A percentile compares a stretch with the other conserved stretches of the same genome.
Conservation (phyloP, 2,797 vertebrate species). For the Heliangelus exortis region DNA sequence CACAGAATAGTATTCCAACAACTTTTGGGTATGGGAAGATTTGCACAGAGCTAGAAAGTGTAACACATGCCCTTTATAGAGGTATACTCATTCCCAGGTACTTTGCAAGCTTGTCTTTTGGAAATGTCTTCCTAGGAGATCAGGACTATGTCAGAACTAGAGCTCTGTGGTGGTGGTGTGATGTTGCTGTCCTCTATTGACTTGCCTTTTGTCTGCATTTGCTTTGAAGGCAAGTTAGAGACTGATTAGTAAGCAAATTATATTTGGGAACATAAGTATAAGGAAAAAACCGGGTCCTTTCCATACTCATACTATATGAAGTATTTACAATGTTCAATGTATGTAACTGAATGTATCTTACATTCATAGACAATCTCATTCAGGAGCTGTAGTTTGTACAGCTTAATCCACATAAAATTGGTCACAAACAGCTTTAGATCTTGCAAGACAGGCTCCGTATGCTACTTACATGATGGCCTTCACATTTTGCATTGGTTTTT, state of each 20-base stretch:
- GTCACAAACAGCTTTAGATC: neutral
- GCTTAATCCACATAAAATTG: neutral
- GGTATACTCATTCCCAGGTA: fast-evolving
- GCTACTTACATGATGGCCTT: neutral
- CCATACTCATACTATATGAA: neutral
- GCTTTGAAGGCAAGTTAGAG: neutral
- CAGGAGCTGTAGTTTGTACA: neutral
- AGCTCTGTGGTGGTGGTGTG: neutral
- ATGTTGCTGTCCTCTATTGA: neutral
- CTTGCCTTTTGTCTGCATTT: neutral
- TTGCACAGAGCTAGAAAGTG: neutral
- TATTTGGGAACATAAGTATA: neutral
- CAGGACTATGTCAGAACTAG: neutral
- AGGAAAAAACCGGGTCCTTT: neutral
- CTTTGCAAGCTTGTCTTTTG: neutral
- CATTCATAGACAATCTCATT: neutral
- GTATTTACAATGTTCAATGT: neutral
- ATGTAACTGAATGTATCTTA: neutral
- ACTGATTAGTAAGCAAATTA: neutral
- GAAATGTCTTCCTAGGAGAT: neutral
- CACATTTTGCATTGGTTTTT: neutral
- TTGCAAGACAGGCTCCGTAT: neutral
- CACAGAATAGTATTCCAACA: neutral
- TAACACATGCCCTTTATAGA: neutral
- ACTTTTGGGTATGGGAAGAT: neutral